phyloP scores from a whole-genome alignment of 2,113 vertebrate species.

The Romanogobio albipinnatus region DNA sequence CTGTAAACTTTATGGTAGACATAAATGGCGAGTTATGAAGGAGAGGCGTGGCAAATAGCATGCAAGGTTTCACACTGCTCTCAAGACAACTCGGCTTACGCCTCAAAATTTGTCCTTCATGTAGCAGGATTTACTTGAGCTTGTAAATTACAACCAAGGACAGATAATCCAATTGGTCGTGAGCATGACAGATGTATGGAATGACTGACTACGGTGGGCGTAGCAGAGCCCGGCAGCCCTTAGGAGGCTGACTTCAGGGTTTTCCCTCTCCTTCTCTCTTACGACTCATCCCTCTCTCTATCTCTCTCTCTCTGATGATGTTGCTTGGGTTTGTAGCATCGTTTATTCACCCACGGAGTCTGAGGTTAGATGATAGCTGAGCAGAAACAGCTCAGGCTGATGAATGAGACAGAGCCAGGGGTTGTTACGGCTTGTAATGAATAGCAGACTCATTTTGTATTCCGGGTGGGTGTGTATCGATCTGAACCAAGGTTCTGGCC shows the following conservation, averaged over 20 bases:
- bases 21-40: constrained; percentile 48
- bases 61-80: constrained; percentile 9
- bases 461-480: constrained; percentile 55
- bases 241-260: constrained; percentile 20
- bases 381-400: constrained; percentile 43
- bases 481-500: constrained; percentile 51
- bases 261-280: constrained; percentile 14
- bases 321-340: constrained; percentile 20
- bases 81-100: constrained; percentile 25
- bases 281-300: constrained; percentile 5
- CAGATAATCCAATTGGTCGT: constrained; percentile 52
- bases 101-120: constrained; percentile 44
- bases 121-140: constrained; percentile 43
- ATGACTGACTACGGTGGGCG: constrained; percentile 28
- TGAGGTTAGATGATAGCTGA: constrained; percentile 40
- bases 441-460: constrained; percentile 54
- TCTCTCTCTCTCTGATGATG: constrained; percentile 9
- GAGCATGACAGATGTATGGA: constrained; percentile 19
- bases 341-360: constrained; percentile 38
- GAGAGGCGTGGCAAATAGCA: constrained; percentile 33
- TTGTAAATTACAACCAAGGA: constrained; percentile 52
- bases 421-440: constrained; percentile 51
- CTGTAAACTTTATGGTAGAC: constrained; percentile 54
- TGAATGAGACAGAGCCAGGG: constrained; percentile 50
- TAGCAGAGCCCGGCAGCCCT: background rate